Percentiles rank a stretch among this genome's conserved stretches.
Evolutionary conservation across 2,113 vertebrate species (phyloP).

Genomic region (Diadophis punctatus): DNA sequence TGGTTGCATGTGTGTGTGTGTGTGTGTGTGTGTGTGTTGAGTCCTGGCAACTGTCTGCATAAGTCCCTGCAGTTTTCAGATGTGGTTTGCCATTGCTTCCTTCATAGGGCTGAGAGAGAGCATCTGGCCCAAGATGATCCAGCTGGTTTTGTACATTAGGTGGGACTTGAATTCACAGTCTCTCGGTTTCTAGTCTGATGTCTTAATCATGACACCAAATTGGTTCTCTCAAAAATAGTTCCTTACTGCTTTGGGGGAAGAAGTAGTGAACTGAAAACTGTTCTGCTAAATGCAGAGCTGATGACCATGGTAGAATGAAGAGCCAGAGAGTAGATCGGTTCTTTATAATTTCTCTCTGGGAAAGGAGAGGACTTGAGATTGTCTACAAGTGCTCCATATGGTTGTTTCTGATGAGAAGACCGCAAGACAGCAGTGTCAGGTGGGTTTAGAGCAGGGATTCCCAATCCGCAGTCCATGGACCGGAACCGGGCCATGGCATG

Average conservation of each 20-base stretch:
- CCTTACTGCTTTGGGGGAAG: neutral
- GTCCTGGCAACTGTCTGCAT: neutral
- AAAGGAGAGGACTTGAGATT: neutral
- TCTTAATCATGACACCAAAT: neutral
- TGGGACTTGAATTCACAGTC: neutral
- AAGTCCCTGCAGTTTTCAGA: neutral
- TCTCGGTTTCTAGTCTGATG: neutral
- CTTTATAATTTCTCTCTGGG: neutral
- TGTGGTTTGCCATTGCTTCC: neutral
- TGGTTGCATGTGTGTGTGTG: neutral
- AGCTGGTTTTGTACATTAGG: neutral
- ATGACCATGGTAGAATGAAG: neutral
- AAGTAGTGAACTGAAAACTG: neutral
- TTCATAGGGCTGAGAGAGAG: neutral
- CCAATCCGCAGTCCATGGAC: too few species aligned
- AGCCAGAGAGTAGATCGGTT: neutral
- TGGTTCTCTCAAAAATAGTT: neutral
- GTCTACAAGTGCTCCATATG: neutral
- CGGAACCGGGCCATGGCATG: too few species aligned
- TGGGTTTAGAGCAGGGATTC: neutral
- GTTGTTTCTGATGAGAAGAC: neutral
- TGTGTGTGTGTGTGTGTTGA: neutral
- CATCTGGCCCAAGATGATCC: neutral
- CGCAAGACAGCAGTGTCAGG: neutral
- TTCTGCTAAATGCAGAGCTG: neutral